Base-by-base conservation (phyloP, 1,140 invertebrate genomes). In the Diuraphis noxia region DNA sequence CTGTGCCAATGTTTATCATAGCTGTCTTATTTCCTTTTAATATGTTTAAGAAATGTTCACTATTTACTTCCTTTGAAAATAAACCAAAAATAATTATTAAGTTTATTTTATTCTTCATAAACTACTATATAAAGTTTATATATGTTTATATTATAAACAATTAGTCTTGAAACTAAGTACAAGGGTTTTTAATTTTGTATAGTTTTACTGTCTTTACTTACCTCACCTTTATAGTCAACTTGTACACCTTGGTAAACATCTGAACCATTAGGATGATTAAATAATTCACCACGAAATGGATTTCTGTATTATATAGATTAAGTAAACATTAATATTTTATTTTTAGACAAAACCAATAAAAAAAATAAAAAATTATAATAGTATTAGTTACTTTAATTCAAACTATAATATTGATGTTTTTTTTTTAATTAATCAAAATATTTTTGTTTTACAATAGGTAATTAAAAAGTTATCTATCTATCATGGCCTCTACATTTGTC, bases 201-300 rank as follows among this genome's bases (percentile, higher is more conserved):
- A n/a, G n/a, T n/a, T n/a, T n/a, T 40, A 46, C 41, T n/a, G n/a
- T n/a, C n/a, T 46, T 34, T 46, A 86, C 84, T 23, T 84, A 92
- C 92, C 21, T 91, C 49, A 41, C 92, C 92, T 13, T 21, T 92
- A 81, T 93, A 93, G 89, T 93, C 92, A 46, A 86, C 92, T 85
- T 88, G 72, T 21, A 93, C 77, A 1, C 92, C 92, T 92, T 93
- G 79, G 81, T 93, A 92, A 30, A 93, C 92, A 86, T 93, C 81
- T 8, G 92, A 85, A 25, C 92, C 92, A 88, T 92, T 92, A 5
- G 92, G 92, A 89, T 92, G 43, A 91, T 92, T 93, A 30, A 92
- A 92, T 36, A 93, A 82, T 30, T 88, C 56, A 41, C 92, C 91
- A 38, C 52, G 85, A 86, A 30, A 77, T 7, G 92, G 92, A 92